Conservation (phyloP, 2,113 vertebrate genomes). For the Corynorhinus townsendii region DNA sequence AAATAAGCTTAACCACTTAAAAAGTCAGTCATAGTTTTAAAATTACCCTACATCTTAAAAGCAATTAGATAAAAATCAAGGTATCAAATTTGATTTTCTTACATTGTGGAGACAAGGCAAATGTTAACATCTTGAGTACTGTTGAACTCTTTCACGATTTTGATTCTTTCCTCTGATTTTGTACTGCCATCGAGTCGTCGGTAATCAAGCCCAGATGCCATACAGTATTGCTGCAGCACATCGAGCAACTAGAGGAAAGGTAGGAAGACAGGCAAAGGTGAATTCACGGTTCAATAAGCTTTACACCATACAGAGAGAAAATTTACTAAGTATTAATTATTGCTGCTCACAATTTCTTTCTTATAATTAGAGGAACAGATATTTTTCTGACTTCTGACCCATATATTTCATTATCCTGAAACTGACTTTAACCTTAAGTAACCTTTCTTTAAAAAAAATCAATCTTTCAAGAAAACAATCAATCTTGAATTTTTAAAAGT, state of each 20-base stretch:
- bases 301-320: neutral
- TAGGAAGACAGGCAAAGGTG: neutral
- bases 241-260: constrained; percentile 86
- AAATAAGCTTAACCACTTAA: neutral
- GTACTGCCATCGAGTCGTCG: constrained; percentile 93
- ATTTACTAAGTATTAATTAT: neutral
- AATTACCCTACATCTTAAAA: constrained; percentile 39
- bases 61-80: constrained; percentile 47
- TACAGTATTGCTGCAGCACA: constrained; percentile 93
- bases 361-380: constrained; percentile 1
- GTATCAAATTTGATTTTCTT: constrained; percentile 75
- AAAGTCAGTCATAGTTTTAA: constrained; percentile 45
- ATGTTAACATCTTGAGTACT: constrained; percentile 87
- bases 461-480: neutral
- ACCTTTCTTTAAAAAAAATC: neutral
- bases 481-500: neutral
- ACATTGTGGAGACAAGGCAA: constrained; percentile 98
- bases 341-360: neutral
- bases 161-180: constrained; percentile 91
- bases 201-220: constrained; percentile 94
- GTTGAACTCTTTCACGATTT: constrained; percentile 95
- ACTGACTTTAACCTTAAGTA: neutral
- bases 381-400: constrained; percentile 17
- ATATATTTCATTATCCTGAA: neutral
- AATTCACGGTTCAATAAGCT: neutral